phyloP scores from a whole-genome alignment of 2,113 vertebrate species.

The Pelusios castaneus region DNA sequence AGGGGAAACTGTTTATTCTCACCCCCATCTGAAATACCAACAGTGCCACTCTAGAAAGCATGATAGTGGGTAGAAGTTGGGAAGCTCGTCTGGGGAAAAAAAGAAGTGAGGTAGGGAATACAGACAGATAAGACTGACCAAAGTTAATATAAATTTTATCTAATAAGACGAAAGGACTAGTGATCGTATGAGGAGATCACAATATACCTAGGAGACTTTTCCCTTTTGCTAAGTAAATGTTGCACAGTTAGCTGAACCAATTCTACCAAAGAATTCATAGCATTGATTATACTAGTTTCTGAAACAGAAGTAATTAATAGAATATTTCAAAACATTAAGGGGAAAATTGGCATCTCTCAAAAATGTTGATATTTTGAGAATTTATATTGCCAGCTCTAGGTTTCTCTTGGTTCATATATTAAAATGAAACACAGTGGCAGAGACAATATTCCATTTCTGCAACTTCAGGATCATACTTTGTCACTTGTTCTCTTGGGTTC shows the following conservation, averaged over 20 bases:
- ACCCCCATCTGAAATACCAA: neutral
- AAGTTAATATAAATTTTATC: no score
- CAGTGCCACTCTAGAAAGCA: neutral
- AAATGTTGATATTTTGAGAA: neutral
- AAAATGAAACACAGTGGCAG: neutral
- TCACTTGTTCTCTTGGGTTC: neutral
- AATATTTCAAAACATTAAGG: neutral
- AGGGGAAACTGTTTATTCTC: slow-evolving; percentile 37
- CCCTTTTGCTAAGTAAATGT: neutral
- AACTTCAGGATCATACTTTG: neutral
- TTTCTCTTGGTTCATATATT: rapidly evolving
- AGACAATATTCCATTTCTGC: neutral
- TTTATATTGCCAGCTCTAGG: neutral
- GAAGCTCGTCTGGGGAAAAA: rapidly evolving
- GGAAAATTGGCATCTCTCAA: neutral
- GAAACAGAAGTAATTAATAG: neutral
- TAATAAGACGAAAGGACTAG: neutral
- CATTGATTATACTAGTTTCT: neutral
- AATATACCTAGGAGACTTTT: rapidly evolving
- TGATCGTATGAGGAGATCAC: neutral
- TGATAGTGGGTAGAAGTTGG: neutral
- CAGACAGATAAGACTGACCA: no score
- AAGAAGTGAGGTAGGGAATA: no score
- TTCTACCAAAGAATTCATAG: neutral
- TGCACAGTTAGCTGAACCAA: neutral